These are phyloP conservation scores for Tanytarsus gracilentus DNA, from an alignment of 2,888 invertebrate species.

Conservation along the genomic window DNA sequence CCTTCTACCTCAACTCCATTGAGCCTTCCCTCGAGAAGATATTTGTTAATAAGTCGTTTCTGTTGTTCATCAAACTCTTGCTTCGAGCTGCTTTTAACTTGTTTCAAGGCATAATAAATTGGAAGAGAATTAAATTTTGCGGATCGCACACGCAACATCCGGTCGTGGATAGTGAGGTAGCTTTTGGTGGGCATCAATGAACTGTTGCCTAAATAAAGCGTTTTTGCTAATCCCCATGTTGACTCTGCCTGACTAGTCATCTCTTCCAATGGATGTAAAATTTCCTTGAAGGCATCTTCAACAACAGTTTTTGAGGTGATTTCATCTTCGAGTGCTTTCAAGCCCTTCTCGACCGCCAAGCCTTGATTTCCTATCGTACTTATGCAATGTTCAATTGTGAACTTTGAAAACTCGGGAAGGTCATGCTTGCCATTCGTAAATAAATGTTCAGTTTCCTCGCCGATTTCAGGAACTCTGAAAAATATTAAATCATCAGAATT, in stretches of 20 bases:
- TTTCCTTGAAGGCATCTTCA: conserved; percentile 55
- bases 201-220: conserved; percentile 69
- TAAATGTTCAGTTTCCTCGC: conserved; percentile 71
- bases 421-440: conserved; percentile 59
- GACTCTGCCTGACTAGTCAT: conserved; percentile 63
- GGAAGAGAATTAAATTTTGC: conserved; percentile 61
- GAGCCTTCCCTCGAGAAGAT: conserved; percentile 68
- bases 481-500: conserved; percentile 30
- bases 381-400: conserved; percentile 76
- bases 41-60: conserved; percentile 64
- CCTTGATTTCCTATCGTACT: conserved; percentile 76
- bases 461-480: conserved; percentile 69
- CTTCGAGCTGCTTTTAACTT: conserved; percentile 42
- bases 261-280: conserved; percentile 67
- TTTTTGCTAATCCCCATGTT: conserved; percentile 81
- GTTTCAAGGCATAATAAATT: conserved; percentile 56
- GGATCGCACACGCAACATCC: conserved; percentile 64
- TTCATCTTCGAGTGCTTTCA: conserved; percentile 57
- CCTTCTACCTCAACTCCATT: conserved; percentile 66
- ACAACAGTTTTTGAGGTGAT: conserved; percentile 43
- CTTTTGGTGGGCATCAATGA: conserved; percentile 69
- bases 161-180: conserved; percentile 68
- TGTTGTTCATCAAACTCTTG: conserved; percentile 47
- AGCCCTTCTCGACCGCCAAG: conserved; percentile 67
- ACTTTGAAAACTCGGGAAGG: conserved; percentile 68